These are phyloP conservation scores for Squalus acanthias DNA, from an alignment of 2,797 vertebrate genomes.

Conservation along the genomic window DNA sequence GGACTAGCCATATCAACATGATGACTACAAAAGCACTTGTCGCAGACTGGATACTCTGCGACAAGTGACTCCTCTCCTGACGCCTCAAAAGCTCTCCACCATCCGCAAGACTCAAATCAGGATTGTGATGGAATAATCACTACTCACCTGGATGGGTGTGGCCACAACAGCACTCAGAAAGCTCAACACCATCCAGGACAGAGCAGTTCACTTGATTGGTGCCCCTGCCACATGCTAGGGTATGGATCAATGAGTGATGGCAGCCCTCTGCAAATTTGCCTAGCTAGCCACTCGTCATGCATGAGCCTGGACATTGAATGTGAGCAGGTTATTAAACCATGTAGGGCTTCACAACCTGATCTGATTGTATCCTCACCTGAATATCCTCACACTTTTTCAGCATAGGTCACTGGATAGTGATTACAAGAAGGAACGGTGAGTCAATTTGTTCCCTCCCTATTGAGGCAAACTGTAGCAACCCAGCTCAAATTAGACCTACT, in stretches of 20 bases:
- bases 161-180: neutral
- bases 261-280: neutral
- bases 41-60: neutral
- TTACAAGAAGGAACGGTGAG: neutral
- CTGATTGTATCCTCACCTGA: neutral
- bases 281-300: neutral
- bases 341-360: neutral
- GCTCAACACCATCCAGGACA: too few relatives aligned
- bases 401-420: neutral
- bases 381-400: neutral
- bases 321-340: neutral
- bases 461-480: neutral
- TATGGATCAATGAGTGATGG: too few relatives aligned
- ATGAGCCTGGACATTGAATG: neutral
- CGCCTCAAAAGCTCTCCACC: neutral
- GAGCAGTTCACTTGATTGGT: neutral
- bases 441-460: neutral
- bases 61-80: neutral
- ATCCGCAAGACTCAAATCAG: neutral
- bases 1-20: neutral
- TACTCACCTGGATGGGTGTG: neutral
- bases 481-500: neutral
- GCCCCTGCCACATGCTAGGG: neutral
- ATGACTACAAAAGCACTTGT: neutral
- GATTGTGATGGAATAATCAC: neutral